Conservation (phyloP, 2,888 invertebrate genomes). For the Adineta ricciae region DNA sequence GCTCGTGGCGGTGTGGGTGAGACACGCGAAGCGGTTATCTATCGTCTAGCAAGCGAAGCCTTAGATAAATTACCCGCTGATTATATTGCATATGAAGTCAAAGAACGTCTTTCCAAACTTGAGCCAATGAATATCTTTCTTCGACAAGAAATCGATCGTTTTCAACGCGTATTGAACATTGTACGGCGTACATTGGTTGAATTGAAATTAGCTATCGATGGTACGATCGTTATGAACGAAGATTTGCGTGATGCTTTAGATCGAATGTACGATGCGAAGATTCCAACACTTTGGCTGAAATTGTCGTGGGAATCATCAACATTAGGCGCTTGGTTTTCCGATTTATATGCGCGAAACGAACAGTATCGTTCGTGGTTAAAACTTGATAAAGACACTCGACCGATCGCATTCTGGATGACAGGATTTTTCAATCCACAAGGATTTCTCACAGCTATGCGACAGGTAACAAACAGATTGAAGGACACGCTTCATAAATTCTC, state of each 20-base stretch:
- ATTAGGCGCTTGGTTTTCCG: constrained; percentile 52
- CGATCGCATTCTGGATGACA: constrained; percentile 50
- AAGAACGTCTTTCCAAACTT: constrained; percentile 44
- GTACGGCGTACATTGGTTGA: constrained; percentile 47
- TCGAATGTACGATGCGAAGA: constrained; percentile 49
- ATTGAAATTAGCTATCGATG: constrained; percentile 50
- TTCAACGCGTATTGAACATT: constrained; percentile 44
- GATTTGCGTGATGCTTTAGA: constrained; percentile 49
- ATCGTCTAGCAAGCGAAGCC: constrained; percentile 48
- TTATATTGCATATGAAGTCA: constrained; percentile 47
- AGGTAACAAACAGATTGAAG: too few species aligned
- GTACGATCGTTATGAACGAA: constrained; percentile 52
- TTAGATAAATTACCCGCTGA: constrained; percentile 48
- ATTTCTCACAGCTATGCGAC: constrained; percentile 88
- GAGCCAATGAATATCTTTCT: constrained; percentile 51
- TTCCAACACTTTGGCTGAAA: constrained; percentile 48
- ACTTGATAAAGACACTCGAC: constrained; percentile 38
- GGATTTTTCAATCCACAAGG: constrained; percentile 55
- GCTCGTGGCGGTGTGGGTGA: constrained; percentile 43
- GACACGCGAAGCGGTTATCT: constrained; percentile 48
- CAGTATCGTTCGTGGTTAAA: constrained; percentile 50
- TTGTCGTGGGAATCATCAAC: constrained; percentile 52
- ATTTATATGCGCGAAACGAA: constrained; percentile 48
- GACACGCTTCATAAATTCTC: too few species aligned
- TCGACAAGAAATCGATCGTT: constrained; percentile 47